phyloP scores from a whole-genome alignment of 2,113 vertebrate genomes.

The Glaucomys volans region DNA sequence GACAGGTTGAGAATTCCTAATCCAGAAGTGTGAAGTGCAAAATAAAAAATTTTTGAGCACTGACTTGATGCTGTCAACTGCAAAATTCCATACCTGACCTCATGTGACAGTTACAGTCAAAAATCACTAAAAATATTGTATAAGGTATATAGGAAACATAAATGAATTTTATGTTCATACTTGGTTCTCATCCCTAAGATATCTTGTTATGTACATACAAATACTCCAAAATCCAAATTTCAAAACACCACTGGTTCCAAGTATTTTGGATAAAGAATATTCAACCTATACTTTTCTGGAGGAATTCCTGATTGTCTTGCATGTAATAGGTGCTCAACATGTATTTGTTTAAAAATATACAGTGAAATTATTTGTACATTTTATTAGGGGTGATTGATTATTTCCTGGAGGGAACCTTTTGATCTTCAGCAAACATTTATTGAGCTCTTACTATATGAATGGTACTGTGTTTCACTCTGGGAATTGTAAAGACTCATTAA shows the following conservation, averaged over 20 bases:
- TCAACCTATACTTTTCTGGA: neutral
- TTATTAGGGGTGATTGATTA: neutral
- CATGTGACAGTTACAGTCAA: neutral
- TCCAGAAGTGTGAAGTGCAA: neutral
- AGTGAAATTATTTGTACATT: neutral
- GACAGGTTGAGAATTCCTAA: neutral
- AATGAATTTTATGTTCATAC: neutral
- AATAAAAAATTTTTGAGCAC: neutral
- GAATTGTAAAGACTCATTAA: neutral
- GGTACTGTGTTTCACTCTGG: neutral
- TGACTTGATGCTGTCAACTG: neutral
- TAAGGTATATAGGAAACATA: neutral
- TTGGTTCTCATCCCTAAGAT: neutral
- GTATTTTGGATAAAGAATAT: neutral
- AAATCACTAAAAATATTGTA: neutral
- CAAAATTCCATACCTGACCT: neutral
- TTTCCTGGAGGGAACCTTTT: constrained; percentile 1
- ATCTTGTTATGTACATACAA: neutral
- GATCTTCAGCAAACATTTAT: neutral
- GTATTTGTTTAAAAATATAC: neutral
- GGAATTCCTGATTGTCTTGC: neutral
- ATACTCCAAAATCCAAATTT: neutral
- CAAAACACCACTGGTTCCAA: neutral
- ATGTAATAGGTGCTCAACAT: neutral
- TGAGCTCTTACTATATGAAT: neutral